phyloP scores from a whole-genome alignment of 2,797 vertebrate genomes.

The Discoglossus pictus region DNA sequence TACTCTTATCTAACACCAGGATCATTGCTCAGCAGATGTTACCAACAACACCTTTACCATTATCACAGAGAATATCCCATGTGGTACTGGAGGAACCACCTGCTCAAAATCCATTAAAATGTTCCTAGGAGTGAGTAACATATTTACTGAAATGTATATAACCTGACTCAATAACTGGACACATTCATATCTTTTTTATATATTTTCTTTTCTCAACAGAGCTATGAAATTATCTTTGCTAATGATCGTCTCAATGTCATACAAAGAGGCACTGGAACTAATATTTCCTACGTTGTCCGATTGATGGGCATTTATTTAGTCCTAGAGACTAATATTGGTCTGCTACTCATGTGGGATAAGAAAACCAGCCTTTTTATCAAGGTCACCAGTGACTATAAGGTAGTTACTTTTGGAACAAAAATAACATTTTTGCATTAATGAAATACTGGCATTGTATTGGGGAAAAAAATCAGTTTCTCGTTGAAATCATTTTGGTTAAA shows the following conservation, averaged over 20 bases:
- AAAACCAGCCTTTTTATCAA: conserved; percentile 84
- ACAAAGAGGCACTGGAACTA: conserved; percentile 53
- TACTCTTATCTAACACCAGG: too few species aligned
- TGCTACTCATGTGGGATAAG: conserved; percentile 86
- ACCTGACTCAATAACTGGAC: too few species aligned
- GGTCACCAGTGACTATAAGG: conserved; percentile 78
- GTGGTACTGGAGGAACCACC: conserved; percentile 85
- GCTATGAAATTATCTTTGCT: conserved; percentile 75
- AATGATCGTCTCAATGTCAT: conserved; percentile 71
- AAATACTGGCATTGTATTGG: too few species aligned
- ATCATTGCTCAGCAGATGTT: conserved; percentile 71
- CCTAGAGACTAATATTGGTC: conserved; percentile 73
- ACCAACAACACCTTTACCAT: conserved; percentile 73
- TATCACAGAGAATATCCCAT: conserved; percentile 90
- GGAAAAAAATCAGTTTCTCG: too few species aligned
- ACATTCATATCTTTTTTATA: too few species aligned
- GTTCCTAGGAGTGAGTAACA: conserved; percentile 79
- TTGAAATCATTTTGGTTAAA: too few species aligned
- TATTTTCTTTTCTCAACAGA: conserved; percentile 65
- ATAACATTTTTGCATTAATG: too few species aligned
- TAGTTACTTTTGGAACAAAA: conserved; percentile 50
- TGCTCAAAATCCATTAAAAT: conserved; percentile 90
- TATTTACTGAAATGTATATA: neutral
- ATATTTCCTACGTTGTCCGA: conserved; percentile 72
- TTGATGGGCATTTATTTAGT: conserved; percentile 81